These are phyloP conservation scores for Noctua janthe DNA, from an alignment of 2,888 invertebrate species.

Conservation along the genomic window DNA sequence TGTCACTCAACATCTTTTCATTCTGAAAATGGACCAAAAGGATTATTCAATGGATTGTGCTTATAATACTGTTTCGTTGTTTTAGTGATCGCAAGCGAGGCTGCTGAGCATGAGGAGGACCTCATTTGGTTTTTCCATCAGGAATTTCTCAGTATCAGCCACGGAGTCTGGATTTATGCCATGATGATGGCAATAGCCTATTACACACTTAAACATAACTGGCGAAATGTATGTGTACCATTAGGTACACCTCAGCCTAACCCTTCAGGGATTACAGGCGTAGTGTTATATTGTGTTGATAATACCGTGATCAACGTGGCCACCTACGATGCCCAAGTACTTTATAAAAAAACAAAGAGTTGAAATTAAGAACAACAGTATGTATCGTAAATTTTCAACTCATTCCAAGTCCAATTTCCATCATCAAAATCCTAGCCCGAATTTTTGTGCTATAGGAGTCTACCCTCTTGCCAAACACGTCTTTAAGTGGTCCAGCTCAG, in stretches of 20 bases:
- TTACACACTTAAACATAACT: no score
- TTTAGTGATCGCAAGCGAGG: no score
- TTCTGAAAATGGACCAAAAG: not conserved
- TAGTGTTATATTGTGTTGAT: no score
- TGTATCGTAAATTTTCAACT: not conserved
- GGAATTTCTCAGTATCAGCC: no score
- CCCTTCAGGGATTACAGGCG: no score
- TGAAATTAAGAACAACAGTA: not conserved
- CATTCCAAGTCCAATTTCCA: not conserved
- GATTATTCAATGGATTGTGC: not conserved
- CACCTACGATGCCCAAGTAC: no score
- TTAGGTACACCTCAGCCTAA: no score
- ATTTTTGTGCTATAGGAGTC: not conserved
- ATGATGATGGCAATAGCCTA: no score
- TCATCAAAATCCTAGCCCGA: accelerated
- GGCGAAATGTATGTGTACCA: no score
- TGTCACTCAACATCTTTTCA: not conserved
- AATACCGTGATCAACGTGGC: not conserved
- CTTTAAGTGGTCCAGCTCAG: not conserved
- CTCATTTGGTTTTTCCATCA: no score
- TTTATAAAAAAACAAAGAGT: not conserved
- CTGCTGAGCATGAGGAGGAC: no score
- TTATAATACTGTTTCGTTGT: not conserved
- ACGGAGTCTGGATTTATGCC: no score
- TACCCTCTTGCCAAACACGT: not conserved